These are phyloP conservation scores for Drosophila nasuta DNA, from an alignment of 1,140 invertebrate genomes.

Conservation along the genomic window DNA sequence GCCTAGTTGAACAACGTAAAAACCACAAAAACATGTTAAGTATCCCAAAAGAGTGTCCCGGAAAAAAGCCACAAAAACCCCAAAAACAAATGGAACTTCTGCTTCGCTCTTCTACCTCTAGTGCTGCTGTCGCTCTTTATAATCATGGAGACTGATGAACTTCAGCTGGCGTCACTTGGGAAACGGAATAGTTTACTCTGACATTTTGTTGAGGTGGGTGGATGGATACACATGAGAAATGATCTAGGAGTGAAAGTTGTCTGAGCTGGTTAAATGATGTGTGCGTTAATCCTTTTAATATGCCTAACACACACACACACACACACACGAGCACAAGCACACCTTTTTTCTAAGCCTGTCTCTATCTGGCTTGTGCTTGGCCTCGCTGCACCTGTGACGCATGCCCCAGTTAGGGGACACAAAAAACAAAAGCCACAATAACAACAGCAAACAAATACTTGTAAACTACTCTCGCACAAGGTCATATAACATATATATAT, in stretches of 20 bases:
- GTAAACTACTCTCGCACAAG: slow-evolving; percentile 72
- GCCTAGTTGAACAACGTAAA: slow-evolving; percentile 56
- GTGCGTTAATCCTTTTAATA: slow-evolving; percentile 79
- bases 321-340: not conserved
- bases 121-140: slow-evolving; percentile 18
- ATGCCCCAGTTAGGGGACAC: slow-evolving; percentile 51
- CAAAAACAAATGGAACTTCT: slow-evolving; percentile 12
- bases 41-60: slow-evolving; percentile 27
- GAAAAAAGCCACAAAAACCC: slow-evolving; percentile 39
- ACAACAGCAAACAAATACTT: slow-evolving; percentile 43
- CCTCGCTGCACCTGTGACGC: slow-evolving; percentile 74
- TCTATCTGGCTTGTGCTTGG: not conserved
- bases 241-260: slow-evolving; percentile 43
- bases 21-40: slow-evolving; percentile 51
- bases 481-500: slow-evolving; percentile 60
- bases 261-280: slow-evolving; percentile 74
- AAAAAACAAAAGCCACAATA: slow-evolving; percentile 40
- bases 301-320: slow-evolving; percentile 54
- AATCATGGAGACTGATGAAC: slow-evolving; percentile 46
- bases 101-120: not conserved
- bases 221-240: slow-evolving; percentile 42
- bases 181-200: slow-evolving; percentile 25
- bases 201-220: not conserved
- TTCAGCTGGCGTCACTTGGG: slow-evolving; percentile 56
- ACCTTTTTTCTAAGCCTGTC: too few relatives aligned